Evolutionary conservation across 1,140 invertebrate genomes (phyloP), one percentile per base, ranked within the genome.

Genomic region (Phocides pigmalion): DNA sequence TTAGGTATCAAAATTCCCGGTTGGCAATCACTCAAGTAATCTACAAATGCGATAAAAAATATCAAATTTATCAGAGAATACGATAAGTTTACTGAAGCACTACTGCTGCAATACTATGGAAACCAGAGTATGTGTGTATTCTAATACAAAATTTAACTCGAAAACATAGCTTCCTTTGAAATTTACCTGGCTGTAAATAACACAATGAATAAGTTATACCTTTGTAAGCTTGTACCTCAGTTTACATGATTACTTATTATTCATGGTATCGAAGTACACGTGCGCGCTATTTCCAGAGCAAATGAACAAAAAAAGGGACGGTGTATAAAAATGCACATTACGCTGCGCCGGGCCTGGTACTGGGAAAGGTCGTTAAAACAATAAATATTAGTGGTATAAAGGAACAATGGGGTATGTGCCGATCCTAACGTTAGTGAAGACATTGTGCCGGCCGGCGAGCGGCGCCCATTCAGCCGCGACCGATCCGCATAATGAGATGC

Each of bases 401-500:
- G 37, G 46, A 51, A 51, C 61, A 51, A 42, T 51, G 32, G 35
- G 46, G 47, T 62, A 51, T 39, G 61, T 35, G 20, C 35, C 32
- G 61, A 62, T 42, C 61, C 61, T 62, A 59, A 46, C 41, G 35
- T 59, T 54, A 54, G 51, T 54, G 51, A 62, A 54, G 51, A 62
- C 42, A 58, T 62, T 62, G 51, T 58, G 35, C 49, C 59, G 46
- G 61, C 49, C 53, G 41, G 50, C 39, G 62, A 59, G 69, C 62
- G 4, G 44, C 46, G 66, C 50, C 72, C 81, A 78, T 64, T 79
- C 70, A 85, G 70, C 77, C 82, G 84, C 72, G 81, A 84, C 85
- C 72, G 82, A 72, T 80, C 73, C 79, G 79, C 81, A 84, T 88
- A 88, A 90, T 84, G 82, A 86, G 76, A 87, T 88, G 84, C 86